These are phyloP conservation scores for Corythornis leucogaster DNA, from an alignment of 2,797 vertebrate genomes.

Conservation along the genomic window DNA sequence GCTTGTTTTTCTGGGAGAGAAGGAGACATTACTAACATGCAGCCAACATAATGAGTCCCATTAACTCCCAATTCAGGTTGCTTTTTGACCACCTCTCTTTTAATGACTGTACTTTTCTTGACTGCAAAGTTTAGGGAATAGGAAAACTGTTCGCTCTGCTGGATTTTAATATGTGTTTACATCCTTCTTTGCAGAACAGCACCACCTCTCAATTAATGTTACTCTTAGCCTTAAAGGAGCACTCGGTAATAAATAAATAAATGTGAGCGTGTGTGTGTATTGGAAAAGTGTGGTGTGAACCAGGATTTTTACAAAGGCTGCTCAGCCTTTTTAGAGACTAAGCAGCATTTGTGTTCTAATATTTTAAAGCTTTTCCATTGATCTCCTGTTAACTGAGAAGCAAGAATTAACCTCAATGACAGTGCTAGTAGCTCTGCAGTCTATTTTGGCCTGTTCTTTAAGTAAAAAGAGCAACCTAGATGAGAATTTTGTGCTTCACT, in stretches of 20 bases:
- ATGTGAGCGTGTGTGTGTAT: background rate
- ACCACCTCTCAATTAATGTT: constrained; percentile 74
- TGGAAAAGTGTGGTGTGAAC: background rate
- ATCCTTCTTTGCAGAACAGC: constrained; percentile 64
- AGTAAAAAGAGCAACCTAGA: constrained; percentile 95
- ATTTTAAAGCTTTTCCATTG: constrained; percentile 68
- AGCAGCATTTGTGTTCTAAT: constrained; percentile 60
- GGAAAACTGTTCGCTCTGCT: constrained; percentile 67
- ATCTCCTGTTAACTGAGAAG: constrained; percentile 78
- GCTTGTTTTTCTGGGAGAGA: constrained; percentile 64
- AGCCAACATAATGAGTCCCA: constrained; percentile 74
- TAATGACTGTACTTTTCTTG: constrained; percentile 71
- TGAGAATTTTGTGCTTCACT: constrained; percentile 99
- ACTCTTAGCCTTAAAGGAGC: constrained; percentile 48
- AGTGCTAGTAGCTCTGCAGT: constrained; percentile 89
- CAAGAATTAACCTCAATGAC: constrained; percentile 86
- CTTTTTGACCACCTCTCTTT: constrained; percentile 74
- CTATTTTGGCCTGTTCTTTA: constrained; percentile 96
- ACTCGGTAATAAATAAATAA: constrained; percentile 40
- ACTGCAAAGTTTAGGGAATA: constrained; percentile 67
- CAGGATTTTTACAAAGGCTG: constrained; percentile 37
- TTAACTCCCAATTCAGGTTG: constrained; percentile 74
- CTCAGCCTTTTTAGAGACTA: constrained; percentile 36
- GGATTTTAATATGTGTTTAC: constrained; percentile 78
- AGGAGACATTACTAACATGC: constrained; percentile 68